Evolutionary conservation across 2,888 invertebrate genomes (phyloP).

Genomic region (Alcis repandata): DNA sequence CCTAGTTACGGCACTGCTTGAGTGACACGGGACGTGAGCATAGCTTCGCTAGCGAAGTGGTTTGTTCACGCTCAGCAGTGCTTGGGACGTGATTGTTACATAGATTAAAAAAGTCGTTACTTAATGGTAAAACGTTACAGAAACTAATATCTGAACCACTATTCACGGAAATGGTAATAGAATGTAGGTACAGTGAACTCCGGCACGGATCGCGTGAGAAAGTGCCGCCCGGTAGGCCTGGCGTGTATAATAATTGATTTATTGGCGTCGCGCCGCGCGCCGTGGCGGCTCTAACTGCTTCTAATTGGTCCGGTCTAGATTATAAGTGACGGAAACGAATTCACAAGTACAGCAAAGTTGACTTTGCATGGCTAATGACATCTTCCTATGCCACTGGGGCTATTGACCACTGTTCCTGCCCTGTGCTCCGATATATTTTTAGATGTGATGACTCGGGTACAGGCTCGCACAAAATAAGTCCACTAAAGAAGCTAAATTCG

Average conservation of each 20-base stretch:
- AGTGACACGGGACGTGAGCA: not conserved
- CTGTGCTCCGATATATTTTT: no score
- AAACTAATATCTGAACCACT: constrained; percentile 6
- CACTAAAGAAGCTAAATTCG: no score
- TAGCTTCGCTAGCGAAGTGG: not conserved
- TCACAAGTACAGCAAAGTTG: no score
- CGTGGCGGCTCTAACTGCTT: not conserved
- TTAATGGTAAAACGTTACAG: constrained; percentile 5
- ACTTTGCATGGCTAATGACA: no score
- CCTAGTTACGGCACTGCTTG: no score
- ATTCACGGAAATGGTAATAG: constrained; percentile 4
- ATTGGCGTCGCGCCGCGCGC: constrained; percentile 6
- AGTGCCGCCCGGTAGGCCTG: constrained; percentile 7
- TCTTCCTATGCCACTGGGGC: no score
- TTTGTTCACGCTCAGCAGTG: not conserved
- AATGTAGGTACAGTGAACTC: constrained; percentile 11
- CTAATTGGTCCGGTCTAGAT: constrained; percentile 6
- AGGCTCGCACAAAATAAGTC: no score
- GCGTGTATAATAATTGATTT: constrained; percentile 11
- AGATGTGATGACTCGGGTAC: no score
- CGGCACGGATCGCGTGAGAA: constrained; percentile 16
- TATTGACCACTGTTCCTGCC: no score
- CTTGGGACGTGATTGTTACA: not conserved
- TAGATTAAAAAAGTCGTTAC: constrained; percentile 3
- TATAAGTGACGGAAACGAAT: not conserved